Base-by-base conservation (phyloP, 23 tunicate species). In the Trididemnum clinides region DNA sequence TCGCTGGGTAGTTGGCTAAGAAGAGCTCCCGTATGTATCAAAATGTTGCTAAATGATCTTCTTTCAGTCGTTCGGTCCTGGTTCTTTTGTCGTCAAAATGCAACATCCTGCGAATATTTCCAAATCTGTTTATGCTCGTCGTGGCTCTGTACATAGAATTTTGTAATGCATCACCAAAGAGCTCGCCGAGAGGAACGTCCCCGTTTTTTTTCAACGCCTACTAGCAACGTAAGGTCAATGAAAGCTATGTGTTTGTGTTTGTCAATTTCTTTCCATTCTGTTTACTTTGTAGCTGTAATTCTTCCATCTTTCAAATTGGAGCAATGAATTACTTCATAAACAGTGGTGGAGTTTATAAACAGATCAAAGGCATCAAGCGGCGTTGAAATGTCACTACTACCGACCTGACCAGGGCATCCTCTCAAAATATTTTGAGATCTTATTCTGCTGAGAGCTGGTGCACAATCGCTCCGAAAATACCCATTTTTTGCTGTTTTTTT, bases 251-350 rank as follows among this genome's bases (percentile, higher is more conserved):
- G 70, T 62, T 62, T 6, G n/a, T 20, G 26, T 62, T 62, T 62
- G 70, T 62, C 54, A 44, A 12, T 62, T 62, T 62, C 5, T 62
- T 62, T 62, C n/a, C 5, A 62, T 22, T 62, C 6, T 6, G 22
- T 62, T 62, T 62, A 23, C 27, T 62, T 62, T 18, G 70, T 62
- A 62, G 70, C 70, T 62, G 70, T 23, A 62, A 62, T 62, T 62
- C 70, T 62, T 62, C 25, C 22, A 62, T 23, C 70, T 62, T 62
- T 21, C 70, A 62, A 62, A 5, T 12, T 62, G 70, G 22, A 62
- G 70, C 22, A 62, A 10, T 62, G 70, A 62, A 21, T 62, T 10
- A 62, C 70, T 62, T 62, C 25, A 62, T 62, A 20, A 62, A 62
- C 70, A 18, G n/a, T 62, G 70, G 27, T 18, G 27, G 27, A 62